Base-by-base conservation (phyloP, 2,113 vertebrate genomes). In the Paramormyrops kingsleyae region DNA sequence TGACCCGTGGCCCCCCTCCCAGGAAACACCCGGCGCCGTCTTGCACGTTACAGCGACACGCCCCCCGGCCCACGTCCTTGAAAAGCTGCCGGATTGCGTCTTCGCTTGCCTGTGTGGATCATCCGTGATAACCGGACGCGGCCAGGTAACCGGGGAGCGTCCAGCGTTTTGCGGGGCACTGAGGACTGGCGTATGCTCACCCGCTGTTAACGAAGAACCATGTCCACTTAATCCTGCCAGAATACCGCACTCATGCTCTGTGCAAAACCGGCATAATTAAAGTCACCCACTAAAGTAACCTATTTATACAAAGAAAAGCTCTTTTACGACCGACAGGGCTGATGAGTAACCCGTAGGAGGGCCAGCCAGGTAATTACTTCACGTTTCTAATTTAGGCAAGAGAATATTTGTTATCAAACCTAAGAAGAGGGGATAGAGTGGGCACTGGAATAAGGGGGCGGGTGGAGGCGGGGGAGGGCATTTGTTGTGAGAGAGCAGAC, bases 251-350 rank as follows among this genome's bases (percentile, higher is more conserved):
- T 95, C 94, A 94, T 96, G 95, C 96, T 96, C 95, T 96, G 94
- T 95, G 96, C 95, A 94, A 96, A 95, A 96, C 95, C 92, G 90
- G 93, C 90, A 93, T 96, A 96, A 96, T 96, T 96, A 96, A 96
- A 96, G 94, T 94, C 95, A 92, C 94, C 94, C 94, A 94, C 94
- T 94, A 93, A 95, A 95, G 94, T 95, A 95, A 94, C 94, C 94
- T 94, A 94, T 95, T 96, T 96, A 94, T 95, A 95, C 94, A 95
- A 94, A 93, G 94, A 95, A 66, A 96, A 95, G 95, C 95, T 94
- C 92, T 94, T 91, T 93, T 93, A 92, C 92, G 94, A 92, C 91
- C 89, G 89, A 62, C 53, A 3, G 74, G 87, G 90, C 91, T 91
- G 85, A 91, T 92, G 92, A 93, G 92, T 91, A 93, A 92, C 93